These are phyloP conservation scores for Apamea epomidion DNA, from an alignment of 2,888 invertebrate genomes.

Conservation along the genomic window DNA sequence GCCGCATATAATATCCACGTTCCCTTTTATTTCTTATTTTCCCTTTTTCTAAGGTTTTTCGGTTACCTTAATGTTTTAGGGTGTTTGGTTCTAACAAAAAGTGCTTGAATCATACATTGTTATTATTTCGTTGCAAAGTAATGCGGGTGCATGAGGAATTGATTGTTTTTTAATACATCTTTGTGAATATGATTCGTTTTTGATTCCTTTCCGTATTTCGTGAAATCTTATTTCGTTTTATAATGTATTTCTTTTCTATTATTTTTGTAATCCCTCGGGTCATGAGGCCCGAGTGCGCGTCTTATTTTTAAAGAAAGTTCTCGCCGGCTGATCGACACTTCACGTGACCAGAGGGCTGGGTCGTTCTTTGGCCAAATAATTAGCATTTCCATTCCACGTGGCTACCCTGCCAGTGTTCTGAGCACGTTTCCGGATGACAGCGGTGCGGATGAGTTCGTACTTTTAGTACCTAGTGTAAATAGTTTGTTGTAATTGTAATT, in stretches of 20 bases:
- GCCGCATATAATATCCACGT: constrained; percentile 67
- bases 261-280: background rate
- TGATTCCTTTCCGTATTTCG: background rate
- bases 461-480: too few relatives aligned
- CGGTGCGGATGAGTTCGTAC: too few relatives aligned
- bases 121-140: constrained; percentile 34
- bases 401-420: too few relatives aligned
- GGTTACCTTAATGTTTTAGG: constrained; percentile 57
- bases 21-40: constrained; percentile 57
- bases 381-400: too few relatives aligned
- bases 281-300: too few relatives aligned
- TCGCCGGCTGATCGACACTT: too few relatives aligned
- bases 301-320: too few relatives aligned
- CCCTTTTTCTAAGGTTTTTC: constrained; percentile 43
- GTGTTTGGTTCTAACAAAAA: constrained; percentile 35
- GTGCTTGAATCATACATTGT: constrained; percentile 43
- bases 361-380: too few relatives aligned
- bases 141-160: constrained; percentile 18
- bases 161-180: background rate
- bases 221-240: background rate
- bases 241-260: background rate
- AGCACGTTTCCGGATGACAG: too few relatives aligned
- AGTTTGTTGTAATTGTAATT: too few relatives aligned
- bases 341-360: too few relatives aligned
- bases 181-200: background rate